A percentile compares a stretch with the other conserved stretches of the same genome.
These are phyloP conservation scores for Pseudomyrmex cubaensis DNA, from an alignment of 1,140 invertebrate species.

Conservation along the genomic window DNA sequence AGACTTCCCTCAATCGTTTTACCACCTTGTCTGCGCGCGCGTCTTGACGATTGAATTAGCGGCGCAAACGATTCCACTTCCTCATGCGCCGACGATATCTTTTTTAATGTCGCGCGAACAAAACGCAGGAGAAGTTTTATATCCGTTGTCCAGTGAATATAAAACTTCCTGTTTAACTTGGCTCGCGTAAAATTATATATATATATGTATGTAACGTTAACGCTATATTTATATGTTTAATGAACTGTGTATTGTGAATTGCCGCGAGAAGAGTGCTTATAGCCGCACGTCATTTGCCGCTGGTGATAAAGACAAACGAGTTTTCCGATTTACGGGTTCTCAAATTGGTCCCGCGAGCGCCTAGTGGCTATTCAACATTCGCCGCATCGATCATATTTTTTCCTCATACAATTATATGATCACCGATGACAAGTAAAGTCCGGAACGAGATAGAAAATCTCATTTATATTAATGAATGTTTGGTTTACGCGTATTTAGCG, in stretches of 20 bases:
- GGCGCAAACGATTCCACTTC: neutral
- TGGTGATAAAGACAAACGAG: constrained; percentile 72
- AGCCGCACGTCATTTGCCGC: constrained; percentile 31
- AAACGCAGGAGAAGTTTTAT: neutral
- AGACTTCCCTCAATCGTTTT: constrained; percentile 21
- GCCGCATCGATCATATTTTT: constrained; percentile 54
- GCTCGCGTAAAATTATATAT: neutral
- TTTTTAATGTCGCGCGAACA: neutral
- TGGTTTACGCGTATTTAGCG: neutral
- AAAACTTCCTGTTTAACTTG: neutral
- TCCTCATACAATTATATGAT: constrained; percentile 19
- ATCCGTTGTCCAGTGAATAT: neutral
- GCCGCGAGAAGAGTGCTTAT: neutral
- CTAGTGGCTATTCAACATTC: constrained; percentile 31
- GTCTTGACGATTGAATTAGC: constrained; percentile 70
- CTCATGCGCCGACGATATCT: neutral
- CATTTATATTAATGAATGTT: constrained; percentile 22
- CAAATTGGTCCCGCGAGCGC: constrained; percentile 28
- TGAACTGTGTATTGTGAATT: constrained; percentile 37
- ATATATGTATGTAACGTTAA: neutral
- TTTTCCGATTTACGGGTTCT: constrained; percentile 51
- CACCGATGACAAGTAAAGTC: constrained; percentile 39
- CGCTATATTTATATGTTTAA: constrained; percentile 51
- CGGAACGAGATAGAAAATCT: constrained; percentile 2
- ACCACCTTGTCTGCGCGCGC: neutral